Evolutionary conservation across 2,888 invertebrate species (phyloP).

Genomic region (Drosophila emarginata): DNA sequence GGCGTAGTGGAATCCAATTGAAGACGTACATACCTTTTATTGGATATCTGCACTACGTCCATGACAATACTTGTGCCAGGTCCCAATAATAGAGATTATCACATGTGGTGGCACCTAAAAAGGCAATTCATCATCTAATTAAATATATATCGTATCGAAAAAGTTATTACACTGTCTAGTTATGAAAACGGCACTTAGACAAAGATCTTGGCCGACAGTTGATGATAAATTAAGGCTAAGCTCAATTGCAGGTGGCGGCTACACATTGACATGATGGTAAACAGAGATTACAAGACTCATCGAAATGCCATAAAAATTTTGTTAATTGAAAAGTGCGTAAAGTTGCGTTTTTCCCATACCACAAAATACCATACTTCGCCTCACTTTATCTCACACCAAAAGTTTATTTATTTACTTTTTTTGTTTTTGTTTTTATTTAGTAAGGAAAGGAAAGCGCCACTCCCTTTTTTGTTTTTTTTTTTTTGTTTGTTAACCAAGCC

Average conservation of each 20-base stretch:
- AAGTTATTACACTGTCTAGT: constrained; percentile 62
- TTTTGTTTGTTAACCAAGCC: constrained; percentile 15
- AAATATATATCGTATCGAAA: constrained; percentile 51
- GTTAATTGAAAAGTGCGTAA: constrained; percentile 47
- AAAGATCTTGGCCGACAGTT: constrained; percentile 14
- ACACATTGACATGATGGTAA: constrained; percentile 58
- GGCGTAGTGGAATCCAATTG: not conserved
- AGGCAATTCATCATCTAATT: constrained; percentile 62
- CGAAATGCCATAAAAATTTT: constrained; percentile 38
- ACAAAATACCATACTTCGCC: not conserved
- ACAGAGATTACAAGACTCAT: constrained; percentile 45
- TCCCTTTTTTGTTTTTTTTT: no score
- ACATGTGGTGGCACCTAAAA: constrained; percentile 11
- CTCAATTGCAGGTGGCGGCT: constrained; percentile 37
- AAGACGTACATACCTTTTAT: not conserved
- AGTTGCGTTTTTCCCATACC: not conserved
- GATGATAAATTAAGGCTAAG: constrained; percentile 29
- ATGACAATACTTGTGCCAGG: not conserved
- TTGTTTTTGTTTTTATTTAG: constrained; percentile 30
- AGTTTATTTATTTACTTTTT: not conserved
- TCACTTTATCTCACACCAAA: not conserved
- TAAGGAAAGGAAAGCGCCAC: constrained; percentile 39
- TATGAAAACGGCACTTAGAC: constrained; percentile 49
- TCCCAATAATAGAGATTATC: constrained; percentile 25
- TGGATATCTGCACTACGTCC: not conserved